Evolutionary conservation across 2,888 invertebrate genomes (phyloP).

Genomic region (Copidosoma aretas): DNA sequence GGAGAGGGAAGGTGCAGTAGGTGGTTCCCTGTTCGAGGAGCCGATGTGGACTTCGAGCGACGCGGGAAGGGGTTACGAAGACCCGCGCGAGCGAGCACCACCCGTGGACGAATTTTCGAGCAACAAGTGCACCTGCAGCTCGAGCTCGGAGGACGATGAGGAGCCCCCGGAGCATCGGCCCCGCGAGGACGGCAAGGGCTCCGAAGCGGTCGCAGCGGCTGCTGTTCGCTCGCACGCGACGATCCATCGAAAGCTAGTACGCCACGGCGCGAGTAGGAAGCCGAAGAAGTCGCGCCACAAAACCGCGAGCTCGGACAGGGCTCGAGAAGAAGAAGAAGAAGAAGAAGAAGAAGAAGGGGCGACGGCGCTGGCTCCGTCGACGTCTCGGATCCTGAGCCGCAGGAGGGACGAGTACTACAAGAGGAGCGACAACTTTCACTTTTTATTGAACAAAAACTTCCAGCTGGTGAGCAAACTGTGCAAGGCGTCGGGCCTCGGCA

Average conservation of each 20-base stretch:
- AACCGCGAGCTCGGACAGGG: no score
- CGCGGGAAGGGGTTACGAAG: not conserved
- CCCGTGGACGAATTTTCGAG: not conserved
- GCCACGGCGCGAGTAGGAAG: not conserved
- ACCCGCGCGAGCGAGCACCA: no score
- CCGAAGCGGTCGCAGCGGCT: no score
- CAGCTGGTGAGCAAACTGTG: constrained; percentile 18
- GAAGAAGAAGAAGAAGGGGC: no score
- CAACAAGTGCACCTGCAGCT: constrained; percentile 11
- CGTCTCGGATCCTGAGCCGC: not conserved
- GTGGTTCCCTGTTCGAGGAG: not conserved
- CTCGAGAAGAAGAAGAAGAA: no score
- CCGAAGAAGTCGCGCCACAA: not conserved
- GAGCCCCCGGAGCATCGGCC: not conserved
- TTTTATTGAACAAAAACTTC: constrained; percentile 18
- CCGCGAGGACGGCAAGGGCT: no score
- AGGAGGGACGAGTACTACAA: no score
- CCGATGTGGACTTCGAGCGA: not conserved
- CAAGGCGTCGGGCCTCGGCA: not conserved
- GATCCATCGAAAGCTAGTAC: not conserved
- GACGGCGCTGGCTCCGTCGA: not conserved
- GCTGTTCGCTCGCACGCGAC: not conserved
- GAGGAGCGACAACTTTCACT: not conserved
- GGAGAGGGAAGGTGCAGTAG: not conserved
- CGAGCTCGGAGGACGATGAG: constrained; percentile 24